Evolutionary conservation across 1,140 invertebrate species (phyloP).

Genomic region (Thalassaphorura encarpata): DNA sequence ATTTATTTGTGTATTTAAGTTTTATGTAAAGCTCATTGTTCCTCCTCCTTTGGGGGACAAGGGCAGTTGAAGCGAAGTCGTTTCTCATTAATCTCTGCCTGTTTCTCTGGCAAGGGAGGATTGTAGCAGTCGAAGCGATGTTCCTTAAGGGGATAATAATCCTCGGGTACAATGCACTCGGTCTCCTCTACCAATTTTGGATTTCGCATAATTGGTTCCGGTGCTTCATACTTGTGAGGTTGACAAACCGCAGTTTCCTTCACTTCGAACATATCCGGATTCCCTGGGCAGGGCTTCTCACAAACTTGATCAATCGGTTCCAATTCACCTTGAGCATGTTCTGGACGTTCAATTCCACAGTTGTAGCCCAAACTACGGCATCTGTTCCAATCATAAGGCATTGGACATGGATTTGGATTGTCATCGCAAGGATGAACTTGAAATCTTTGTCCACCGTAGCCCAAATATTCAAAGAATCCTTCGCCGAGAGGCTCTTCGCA

Average conservation of each 20-base stretch:
- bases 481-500: constrained; percentile 26
- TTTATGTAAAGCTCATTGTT: too few species aligned
- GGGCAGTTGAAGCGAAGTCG: constrained; percentile 23
- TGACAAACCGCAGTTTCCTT: constrained; percentile 23
- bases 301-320: constrained; percentile 21
- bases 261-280: constrained; percentile 30
- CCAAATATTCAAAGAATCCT: constrained; percentile 26
- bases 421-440: constrained; percentile 20
- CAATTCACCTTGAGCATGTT: constrained; percentile 6
- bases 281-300: constrained; percentile 28
- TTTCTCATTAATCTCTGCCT: constrained; percentile 17
- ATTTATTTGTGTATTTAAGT: too few species aligned
- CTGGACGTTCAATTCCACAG: constrained; percentile 13
- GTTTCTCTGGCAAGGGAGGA: constrained; percentile 16
- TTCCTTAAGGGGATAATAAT: constrained; percentile 22
- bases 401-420: constrained; percentile 24
- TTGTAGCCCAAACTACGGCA: constrained; percentile 26
- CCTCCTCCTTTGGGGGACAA: too few species aligned
- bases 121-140: constrained; percentile 29
- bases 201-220: constrained; percentile 19
- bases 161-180: constrained; percentile 8
- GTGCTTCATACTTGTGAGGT: constrained; percentile 22
- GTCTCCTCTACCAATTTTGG: constrained; percentile 19
- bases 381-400: constrained; percentile 25
- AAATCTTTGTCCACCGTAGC: constrained; percentile 4